phyloP scores from a whole-genome alignment of 2,797 vertebrate species.

The Ptychadena robeensis region DNA sequence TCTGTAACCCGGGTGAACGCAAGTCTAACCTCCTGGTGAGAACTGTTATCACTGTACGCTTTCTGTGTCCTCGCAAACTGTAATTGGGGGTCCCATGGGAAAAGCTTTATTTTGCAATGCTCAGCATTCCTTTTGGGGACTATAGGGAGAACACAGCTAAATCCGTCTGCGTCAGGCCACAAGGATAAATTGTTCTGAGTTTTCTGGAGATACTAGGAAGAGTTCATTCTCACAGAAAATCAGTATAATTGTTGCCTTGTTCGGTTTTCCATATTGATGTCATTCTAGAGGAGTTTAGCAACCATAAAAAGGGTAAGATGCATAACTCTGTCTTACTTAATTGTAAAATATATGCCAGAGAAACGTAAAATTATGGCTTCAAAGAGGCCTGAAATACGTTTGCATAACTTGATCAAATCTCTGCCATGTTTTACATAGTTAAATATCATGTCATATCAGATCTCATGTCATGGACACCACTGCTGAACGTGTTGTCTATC shows the following conservation, averaged over 20 bases:
- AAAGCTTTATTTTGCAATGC: constrained; percentile 59
- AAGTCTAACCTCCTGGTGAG: constrained; percentile 45
- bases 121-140: constrained; percentile 69
- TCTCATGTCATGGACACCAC: too few relatives aligned
- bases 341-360: too few relatives aligned
- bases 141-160: constrained; percentile 64
- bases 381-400: too few relatives aligned
- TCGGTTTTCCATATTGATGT: not conserved
- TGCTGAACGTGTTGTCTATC: too few relatives aligned
- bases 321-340: too few relatives aligned
- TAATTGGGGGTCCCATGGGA: constrained; percentile 63
- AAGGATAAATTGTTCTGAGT: constrained; percentile 48
- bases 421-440: too few relatives aligned
- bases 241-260: constrained; percentile 2
- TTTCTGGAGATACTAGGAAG: constrained; percentile 5
- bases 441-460: too few relatives aligned
- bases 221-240: constrained; percentile 35
- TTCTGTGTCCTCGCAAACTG: constrained; percentile 52
- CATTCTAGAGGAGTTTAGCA: not conserved
- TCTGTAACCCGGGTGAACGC: constrained; percentile 40
- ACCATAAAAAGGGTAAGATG: too few relatives aligned
- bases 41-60: constrained; percentile 61
- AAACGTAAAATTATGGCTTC: too few relatives aligned
- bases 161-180: constrained; percentile 63
- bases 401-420: too few relatives aligned